Conservation (phyloP, 2,113 vertebrate genomes). For the Trichomycterus rosablanca region DNA sequence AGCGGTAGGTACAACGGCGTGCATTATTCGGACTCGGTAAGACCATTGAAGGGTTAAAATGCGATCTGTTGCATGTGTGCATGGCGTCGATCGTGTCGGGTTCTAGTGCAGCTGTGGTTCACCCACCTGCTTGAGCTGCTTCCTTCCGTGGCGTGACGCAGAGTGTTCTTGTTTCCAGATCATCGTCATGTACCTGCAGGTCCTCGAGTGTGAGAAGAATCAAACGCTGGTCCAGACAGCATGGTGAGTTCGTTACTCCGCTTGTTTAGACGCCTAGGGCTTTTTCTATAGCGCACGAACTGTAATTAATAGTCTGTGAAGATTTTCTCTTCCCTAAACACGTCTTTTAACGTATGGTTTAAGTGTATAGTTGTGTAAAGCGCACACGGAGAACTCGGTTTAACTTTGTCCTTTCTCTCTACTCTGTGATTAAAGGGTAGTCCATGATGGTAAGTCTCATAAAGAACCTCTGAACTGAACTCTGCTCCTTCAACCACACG, state of each 20-base stretch:
- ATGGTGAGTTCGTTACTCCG: constrained; percentile 82
- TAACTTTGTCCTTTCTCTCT: constrained; percentile 99
- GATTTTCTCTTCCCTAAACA: constrained; percentile 47
- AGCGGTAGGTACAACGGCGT: too few relatives aligned
- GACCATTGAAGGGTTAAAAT: too few relatives aligned
- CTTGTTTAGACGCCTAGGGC: constrained; percentile 21
- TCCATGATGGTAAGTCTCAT: constrained; percentile 99
- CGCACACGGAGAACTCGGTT: constrained; percentile 83
- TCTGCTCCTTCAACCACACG: constrained; percentile 99
- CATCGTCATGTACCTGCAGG: constrained; percentile 98
- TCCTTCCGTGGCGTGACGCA: constrained; percentile 16
- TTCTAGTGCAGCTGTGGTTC: constrained; percentile 26
- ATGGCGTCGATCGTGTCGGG: too few relatives aligned
- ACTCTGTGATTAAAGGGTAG: constrained; percentile 99
- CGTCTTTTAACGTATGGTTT: constrained; percentile 58
- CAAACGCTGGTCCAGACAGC: constrained; percentile 97
- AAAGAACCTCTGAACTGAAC: constrained; percentile 98
- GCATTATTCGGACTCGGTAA: too few relatives aligned
- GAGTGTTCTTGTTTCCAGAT: constrained; percentile 72
- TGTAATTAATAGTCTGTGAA: constrained; percentile 10
- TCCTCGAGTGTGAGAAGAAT: constrained; percentile 98
- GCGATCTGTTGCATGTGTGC: too few relatives aligned
- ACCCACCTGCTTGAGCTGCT: neutral
- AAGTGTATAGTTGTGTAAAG: constrained; percentile 67
- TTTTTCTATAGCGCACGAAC: constrained; percentile 1